Evolutionary conservation across 2,888 invertebrate species (phyloP).

Genomic region (Heliconius ethilla): DNA sequence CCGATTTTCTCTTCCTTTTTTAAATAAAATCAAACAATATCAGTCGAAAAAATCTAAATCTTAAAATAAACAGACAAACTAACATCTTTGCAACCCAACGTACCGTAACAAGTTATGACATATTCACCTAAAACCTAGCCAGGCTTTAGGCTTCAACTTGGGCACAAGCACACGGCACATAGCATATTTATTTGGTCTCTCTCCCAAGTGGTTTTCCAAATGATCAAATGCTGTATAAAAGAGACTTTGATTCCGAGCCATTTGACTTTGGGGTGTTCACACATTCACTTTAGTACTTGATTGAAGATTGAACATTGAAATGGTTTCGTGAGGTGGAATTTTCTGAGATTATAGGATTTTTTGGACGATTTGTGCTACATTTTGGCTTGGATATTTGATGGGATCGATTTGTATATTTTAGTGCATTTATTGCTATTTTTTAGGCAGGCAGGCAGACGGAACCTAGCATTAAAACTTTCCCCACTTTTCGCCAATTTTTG

Average conservation of each 20-base stretch:
- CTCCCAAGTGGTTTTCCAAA: slow-evolving; percentile 52
- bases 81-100: neutral
- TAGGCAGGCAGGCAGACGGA: too few relatives aligned
- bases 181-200: slow-evolving; percentile 45
- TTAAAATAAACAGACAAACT: neutral
- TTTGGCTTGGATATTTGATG: neutral
- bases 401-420: neutral
- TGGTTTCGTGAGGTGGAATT: slow-evolving; percentile 27
- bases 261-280: slow-evolving; percentile 43
- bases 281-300: slow-evolving; percentile 42
- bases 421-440: neutral
- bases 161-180: slow-evolving; percentile 31
- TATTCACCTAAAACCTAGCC: neutral
- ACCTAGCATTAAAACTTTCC: too few relatives aligned
- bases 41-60: neutral
- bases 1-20: neutral
- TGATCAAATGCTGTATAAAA: slow-evolving; percentile 50
- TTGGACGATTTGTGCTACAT: slow-evolving; percentile 27
- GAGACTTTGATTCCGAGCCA: slow-evolving; percentile 47
- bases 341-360: slow-evolving; percentile 32
- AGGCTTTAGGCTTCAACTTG: slow-evolving; percentile 12
- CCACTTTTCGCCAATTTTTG: too few relatives aligned
- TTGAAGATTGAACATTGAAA: slow-evolving; percentile 28
- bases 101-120: slow-evolving; percentile 10
- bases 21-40: neutral